Conservation (phyloP, 2,888 invertebrate species). For the Allacma fusca region DNA sequence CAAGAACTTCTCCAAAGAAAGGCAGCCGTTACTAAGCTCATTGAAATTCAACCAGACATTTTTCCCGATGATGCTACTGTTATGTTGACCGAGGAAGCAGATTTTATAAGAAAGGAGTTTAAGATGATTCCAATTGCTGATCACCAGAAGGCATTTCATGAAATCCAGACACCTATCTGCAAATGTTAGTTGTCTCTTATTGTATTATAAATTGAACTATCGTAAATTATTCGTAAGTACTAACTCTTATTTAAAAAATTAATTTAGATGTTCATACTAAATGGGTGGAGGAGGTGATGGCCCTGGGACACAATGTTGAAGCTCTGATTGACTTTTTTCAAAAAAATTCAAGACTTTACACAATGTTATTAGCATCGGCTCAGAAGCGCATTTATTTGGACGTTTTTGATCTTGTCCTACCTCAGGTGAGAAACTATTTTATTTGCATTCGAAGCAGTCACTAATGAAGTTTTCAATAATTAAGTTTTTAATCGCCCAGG, state of each 20-base stretch:
- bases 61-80: neutral
- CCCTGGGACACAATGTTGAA: conserved; percentile 4
- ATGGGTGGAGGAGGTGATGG: neutral
- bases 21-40: neutral
- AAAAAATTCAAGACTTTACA: conserved; percentile 8
- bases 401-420: neutral
- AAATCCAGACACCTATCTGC: neutral
- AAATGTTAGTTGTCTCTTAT: neutral
- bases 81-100: neutral
- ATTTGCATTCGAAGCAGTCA: neutral
- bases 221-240: too few species aligned
- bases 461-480: neutral
- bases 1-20: neutral
- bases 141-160: neutral
- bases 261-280: conserved; percentile 12
- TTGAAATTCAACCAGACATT: neutral
- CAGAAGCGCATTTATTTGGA: conserved; percentile 4
- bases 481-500: neutral
- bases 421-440: conserved; percentile 23
- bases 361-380: neutral
- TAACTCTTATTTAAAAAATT: too few species aligned
- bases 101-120: conserved; percentile 2
- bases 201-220: too few species aligned
- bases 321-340: neutral
- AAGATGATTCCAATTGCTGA: neutral